phyloP scores from a whole-genome alignment of 2,113 vertebrate genomes.

The Mixornis gularis region DNA sequence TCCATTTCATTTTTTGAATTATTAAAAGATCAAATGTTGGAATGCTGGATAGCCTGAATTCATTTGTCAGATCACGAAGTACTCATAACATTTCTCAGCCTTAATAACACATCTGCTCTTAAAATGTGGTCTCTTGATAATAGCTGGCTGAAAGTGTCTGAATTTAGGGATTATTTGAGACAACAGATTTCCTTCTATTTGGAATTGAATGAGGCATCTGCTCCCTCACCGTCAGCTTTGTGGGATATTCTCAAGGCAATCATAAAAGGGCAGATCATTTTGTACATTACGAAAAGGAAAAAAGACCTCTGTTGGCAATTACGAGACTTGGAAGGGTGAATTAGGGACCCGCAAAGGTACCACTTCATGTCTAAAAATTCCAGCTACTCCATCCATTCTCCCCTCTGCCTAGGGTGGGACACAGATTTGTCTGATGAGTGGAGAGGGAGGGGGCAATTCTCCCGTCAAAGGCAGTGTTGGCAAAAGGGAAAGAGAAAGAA shows the following conservation, averaged over 20 bases:
- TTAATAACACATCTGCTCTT: constrained; percentile 86
- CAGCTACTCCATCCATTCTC: neutral
- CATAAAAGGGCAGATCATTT: constrained; percentile 80
- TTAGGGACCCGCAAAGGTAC: constrained; percentile 56
- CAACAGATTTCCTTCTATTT: constrained; percentile 85
- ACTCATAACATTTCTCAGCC: constrained; percentile 83
- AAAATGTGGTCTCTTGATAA: constrained; percentile 84
- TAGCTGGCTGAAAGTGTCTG: constrained; percentile 83
- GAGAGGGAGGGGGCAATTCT: neutral
- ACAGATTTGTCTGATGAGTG: neutral
- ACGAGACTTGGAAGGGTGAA: constrained; percentile 64
- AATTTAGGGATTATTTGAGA: constrained; percentile 85
- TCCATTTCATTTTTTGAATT: constrained; percentile 69
- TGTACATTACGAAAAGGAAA: constrained; percentile 69
- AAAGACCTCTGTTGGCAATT: constrained; percentile 72
- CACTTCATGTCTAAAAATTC: constrained; percentile 44
- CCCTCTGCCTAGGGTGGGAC: neutral
- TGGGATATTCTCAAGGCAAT: constrained; percentile 77
- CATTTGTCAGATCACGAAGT: constrained; percentile 83
- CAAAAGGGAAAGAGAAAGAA: constrained; percentile 15
- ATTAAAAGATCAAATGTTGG: constrained; percentile 75
- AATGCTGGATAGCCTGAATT: constrained; percentile 76
- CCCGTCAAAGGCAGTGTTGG: neutral
- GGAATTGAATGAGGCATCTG: constrained; percentile 81
- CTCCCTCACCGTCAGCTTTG: constrained; percentile 75